Conservation (phyloP, 1,140 invertebrate species). For the Meloidogyne exigua region DNA sequence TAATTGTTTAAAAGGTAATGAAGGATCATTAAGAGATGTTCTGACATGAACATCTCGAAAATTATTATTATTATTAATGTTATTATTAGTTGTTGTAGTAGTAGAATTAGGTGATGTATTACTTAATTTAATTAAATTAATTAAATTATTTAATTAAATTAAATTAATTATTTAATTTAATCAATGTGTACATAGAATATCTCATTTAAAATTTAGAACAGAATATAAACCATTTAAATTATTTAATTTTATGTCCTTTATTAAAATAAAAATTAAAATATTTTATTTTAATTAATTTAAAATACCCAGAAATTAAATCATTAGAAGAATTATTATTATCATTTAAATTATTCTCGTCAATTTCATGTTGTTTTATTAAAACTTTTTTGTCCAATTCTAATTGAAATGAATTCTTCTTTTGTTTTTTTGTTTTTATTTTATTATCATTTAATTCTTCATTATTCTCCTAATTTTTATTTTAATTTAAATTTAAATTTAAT, state of each 20-base stretch:
- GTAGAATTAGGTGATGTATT: neutral
- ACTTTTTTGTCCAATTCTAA: conserved; percentile 25
- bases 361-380: neutral
- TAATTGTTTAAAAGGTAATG: conserved; percentile 14
- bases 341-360: neutral
- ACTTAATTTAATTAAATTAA: neutral
- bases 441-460: neutral
- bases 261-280: too few species aligned
- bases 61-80: neutral
- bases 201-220: too few species aligned
- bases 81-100: neutral
- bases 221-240: neutral
- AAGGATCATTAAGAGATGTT: conserved; percentile 24
- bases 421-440: neutral
- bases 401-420: neutral
- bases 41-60: conserved; percentile 20
- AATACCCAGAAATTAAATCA: neutral
- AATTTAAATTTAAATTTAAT: neutral
- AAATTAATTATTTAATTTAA: too few species aligned
- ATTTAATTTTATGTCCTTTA: too few species aligned
- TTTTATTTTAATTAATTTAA: neutral
- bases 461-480: neutral
- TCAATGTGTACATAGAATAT: too few species aligned
- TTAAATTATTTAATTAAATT: neutral
- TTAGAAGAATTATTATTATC: neutral